Base-by-base conservation (phyloP, 2,797 vertebrate species). In the Perodicticus potto region DNA sequence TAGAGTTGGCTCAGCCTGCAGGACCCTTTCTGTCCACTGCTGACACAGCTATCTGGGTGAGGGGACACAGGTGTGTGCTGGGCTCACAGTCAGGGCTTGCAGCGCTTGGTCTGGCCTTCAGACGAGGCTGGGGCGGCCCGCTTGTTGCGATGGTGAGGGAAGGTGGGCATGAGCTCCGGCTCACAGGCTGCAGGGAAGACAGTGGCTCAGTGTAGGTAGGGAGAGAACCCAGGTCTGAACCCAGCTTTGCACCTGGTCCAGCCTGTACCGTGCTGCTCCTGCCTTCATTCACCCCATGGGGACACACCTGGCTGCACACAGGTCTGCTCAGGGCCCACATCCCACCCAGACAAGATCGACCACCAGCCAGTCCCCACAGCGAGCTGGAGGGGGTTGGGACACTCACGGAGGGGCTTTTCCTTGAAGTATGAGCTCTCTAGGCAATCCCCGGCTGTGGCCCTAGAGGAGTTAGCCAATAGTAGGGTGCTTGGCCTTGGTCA, bases 371-470 rank as follows among this genome's bases (percentile, higher is more conserved):
- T 40, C 32, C 19, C 76, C 13, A 0, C 83, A 3, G 63, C 19
- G 7, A 12, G 57, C 34, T 53, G 17, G 27, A 34, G 65, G 8
- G 0, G 12, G 16, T 7, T 17, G 11, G 4, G 14, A 7, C 32
- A 99, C 99, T 99, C 97, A 99, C 99, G 99, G 25, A 99, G 97
- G 13, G 99, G 99, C 93, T 99, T 99, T 97, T 99, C 99, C 97
- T 99, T 99, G 98, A 99, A 99, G 98, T 99, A 99, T 34, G 99
- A 99, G 95, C 99, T 99, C 89, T 99, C 99, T 98, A 99, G 95
- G 96, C 99, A 98, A 83, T 99, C 99, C 34, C 99, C 99, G 0
- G 99, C 99, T 0, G 99, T 99, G 0, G 99, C 99, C 97, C 99
- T 99, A 96, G 0, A 20, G n/a, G 86, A 65, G 37, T 23, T 1